These are phyloP conservation scores for Trichonephila inaurata DNA, from an alignment of 1,140 invertebrate species.

Conservation along the genomic window DNA sequence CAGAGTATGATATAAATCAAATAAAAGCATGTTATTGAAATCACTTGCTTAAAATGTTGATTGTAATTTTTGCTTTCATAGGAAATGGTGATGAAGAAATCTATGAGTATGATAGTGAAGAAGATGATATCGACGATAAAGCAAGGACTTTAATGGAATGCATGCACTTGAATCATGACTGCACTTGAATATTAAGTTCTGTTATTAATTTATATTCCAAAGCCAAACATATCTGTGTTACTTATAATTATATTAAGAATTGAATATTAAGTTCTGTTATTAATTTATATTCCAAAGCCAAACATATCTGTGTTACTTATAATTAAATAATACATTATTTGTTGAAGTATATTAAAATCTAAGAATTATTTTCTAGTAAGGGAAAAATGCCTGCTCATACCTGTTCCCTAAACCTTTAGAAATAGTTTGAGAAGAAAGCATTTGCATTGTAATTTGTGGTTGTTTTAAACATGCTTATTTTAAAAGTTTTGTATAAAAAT, in stretches of 20 bases:
- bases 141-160: background rate
- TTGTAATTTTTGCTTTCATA: background rate
- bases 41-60: background rate
- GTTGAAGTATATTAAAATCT: too few relatives aligned
- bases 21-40: background rate
- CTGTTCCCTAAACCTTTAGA: background rate
- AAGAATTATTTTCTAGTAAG: background rate
- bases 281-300: background rate
- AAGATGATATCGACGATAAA: background rate
- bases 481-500: background rate
- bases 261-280: background rate
- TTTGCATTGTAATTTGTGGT: background rate
- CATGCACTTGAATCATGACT: background rate
- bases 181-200: too few relatives aligned
- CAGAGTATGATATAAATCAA: background rate
- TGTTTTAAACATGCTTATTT: background rate
- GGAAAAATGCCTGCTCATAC: background rate
- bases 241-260: background rate
- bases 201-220: background rate
- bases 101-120: background rate
- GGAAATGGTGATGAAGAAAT: background rate
- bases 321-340: background rate
- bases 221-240: conserved; percentile 21
- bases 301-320: conserved; percentile 11
- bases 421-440: background rate